Evolutionary conservation across 64 coral and sea anemone genomes (phyloP).

Genomic region (Stichodactyla helianthus): DNA sequence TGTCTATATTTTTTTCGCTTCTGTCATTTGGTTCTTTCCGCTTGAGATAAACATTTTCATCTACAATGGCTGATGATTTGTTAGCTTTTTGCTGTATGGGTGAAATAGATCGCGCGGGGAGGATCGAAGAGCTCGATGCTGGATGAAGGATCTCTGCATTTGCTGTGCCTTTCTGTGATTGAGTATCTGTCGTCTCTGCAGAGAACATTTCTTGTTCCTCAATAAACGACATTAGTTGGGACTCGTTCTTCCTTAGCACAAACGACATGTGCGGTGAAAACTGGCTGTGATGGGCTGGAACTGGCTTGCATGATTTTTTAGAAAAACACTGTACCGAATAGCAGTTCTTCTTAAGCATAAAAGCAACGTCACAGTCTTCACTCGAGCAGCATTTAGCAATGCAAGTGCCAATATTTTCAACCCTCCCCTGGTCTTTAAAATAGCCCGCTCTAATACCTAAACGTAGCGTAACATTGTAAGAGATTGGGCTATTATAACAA

Average conservation of each 20-base stretch:
- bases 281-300: slow-evolving; percentile 48
- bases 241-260: slow-evolving; percentile 33
- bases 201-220: slow-evolving; percentile 43
- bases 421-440: slow-evolving; percentile 93
- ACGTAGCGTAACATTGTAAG: slow-evolving; percentile 96
- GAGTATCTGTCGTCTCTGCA: neutral
- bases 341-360: slow-evolving; percentile 70
- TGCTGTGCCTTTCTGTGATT: neutral
- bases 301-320: slow-evolving; percentile 50
- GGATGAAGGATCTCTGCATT: neutral
- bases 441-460: slow-evolving; percentile 79
- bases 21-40: neutral
- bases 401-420: slow-evolving; percentile 64
- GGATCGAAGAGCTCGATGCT: neutral
- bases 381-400: slow-evolving; percentile 54
- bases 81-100: neutral
- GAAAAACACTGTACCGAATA: slow-evolving; percentile 60
- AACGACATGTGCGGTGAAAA: slow-evolving; percentile 39
- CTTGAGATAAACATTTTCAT: neutral
- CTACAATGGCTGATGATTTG: neutral
- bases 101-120: slow-evolving; percentile 16
- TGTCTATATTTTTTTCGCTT: neutral
- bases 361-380: slow-evolving; percentile 57
- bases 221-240: slow-evolving; percentile 78
- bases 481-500: slow-evolving; percentile 85